Conservation (phyloP, 2,888 invertebrate genomes). For the Athalia circularis region DNA sequence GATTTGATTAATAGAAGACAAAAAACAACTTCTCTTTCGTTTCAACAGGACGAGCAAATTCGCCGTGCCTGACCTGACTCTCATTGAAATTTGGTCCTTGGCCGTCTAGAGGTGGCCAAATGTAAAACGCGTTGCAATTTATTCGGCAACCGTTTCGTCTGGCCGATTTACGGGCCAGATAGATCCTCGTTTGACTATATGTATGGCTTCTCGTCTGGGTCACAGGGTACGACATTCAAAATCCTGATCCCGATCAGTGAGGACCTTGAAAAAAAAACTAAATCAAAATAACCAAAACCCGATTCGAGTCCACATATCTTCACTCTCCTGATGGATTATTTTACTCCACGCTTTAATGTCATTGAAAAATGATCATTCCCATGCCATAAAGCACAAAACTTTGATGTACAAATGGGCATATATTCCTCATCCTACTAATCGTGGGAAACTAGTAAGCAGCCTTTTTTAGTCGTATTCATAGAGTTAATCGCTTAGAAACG, state of each 20-base stretch:
- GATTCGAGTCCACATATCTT: too few species aligned
- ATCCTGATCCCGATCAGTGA: neutral
- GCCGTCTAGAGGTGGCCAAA: conserved; percentile 17
- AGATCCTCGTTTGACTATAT: neutral
- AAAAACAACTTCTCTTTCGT: neutral
- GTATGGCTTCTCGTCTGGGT: conserved; percentile 30
- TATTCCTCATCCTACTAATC: too few species aligned
- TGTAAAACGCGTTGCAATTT: conserved; percentile 11
- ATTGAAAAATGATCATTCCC: too few species aligned
- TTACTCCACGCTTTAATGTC: too few species aligned
- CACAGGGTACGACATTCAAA: neutral
- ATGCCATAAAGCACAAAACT: too few species aligned
- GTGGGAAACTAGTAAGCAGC: too few species aligned
- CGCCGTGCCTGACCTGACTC: neutral
- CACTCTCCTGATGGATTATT: too few species aligned
- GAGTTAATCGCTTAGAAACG: too few species aligned
- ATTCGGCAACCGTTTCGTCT: conserved; percentile 43
- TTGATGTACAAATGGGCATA: too few species aligned
- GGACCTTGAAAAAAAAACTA: neutral
- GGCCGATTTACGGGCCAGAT: conserved; percentile 25
- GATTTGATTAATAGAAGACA: neutral
- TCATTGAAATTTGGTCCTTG: conserved; percentile 39
- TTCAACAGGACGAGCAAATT: neutral
- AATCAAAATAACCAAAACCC: too few species aligned
- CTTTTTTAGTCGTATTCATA: too few species aligned